These are phyloP conservation scores for Leptinotarsa juncta DNA, from an alignment of 2,888 invertebrate genomes.

Conservation along the genomic window DNA sequence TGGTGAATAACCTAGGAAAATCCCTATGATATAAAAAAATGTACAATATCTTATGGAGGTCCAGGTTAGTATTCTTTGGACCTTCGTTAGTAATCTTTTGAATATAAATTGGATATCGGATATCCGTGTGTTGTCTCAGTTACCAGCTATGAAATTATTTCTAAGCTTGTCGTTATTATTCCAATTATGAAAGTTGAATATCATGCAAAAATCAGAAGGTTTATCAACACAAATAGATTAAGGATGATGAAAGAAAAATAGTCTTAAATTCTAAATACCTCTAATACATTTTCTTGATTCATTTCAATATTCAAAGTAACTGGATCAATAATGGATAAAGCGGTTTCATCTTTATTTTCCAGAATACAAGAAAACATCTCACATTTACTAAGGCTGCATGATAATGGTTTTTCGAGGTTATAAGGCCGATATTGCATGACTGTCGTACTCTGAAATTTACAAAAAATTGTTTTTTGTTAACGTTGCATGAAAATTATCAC, in stretches of 20 bases:
- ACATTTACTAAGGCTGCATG: constrained; percentile 88
- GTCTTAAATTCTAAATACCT: constrained; percentile 55
- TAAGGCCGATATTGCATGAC: constrained; percentile 83
- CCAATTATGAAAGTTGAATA: neutral
- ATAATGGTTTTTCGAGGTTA: constrained; percentile 79
- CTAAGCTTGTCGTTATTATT: neutral
- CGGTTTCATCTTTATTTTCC: constrained; percentile 88
- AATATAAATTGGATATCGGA: too few species aligned
- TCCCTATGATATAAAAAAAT: too few species aligned
- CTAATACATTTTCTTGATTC: constrained; percentile 68
- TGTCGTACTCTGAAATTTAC: constrained; percentile 79
- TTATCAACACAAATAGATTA: too few species aligned
- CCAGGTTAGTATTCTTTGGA: too few species aligned
- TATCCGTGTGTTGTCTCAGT: too few species aligned
- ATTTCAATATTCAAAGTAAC: constrained; percentile 83
- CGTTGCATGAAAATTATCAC: neutral
- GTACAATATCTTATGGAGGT: too few species aligned
- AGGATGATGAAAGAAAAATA: too few species aligned
- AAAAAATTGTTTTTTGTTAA: constrained; percentile 7
- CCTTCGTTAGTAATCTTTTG: neutral
- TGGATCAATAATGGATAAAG: constrained; percentile 94
- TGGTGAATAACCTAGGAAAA: too few species aligned
- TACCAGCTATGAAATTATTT: too few species aligned
- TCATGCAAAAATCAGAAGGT: too few species aligned
- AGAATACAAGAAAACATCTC: constrained; percentile 94